Evolutionary conservation across 2,113 vertebrate genomes (phyloP).

Genomic region (Pantherophis guttatus): DNA sequence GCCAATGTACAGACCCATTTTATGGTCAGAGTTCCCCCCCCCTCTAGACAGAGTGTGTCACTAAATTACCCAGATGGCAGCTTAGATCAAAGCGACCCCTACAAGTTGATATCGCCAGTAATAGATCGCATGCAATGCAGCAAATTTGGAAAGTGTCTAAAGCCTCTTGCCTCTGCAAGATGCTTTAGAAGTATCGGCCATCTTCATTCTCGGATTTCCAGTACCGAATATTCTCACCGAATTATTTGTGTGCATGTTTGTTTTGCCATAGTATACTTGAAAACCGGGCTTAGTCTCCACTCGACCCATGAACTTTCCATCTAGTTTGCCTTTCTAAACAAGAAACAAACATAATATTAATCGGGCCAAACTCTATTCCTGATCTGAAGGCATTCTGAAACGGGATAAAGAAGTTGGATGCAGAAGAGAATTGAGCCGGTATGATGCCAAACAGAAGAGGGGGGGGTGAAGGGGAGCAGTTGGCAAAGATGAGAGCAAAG

Average conservation of each 20-base stretch:
- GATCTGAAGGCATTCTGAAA: constrained; percentile 18
- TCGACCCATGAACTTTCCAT: background rate
- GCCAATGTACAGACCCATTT: background rate
- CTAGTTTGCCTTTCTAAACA: background rate
- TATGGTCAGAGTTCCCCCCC: background rate
- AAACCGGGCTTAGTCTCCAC: background rate
- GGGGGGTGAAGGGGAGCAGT: background rate
- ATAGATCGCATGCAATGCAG: background rate
- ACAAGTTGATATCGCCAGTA: background rate
- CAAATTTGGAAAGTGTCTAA: background rate
- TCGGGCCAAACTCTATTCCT: constrained; percentile 1
- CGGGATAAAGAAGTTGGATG: background rate
- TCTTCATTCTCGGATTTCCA: background rate
- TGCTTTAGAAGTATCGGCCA: background rate
- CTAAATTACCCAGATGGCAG: background rate
- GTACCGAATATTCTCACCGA: background rate
- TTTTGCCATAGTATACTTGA: constrained; percentile 20
- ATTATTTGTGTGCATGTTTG: background rate
- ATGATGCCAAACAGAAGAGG: background rate
- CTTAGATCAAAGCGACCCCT: background rate
- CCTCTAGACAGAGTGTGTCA: background rate
- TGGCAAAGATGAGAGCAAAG: background rate
- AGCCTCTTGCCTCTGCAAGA: background rate
- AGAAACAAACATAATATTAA: background rate
- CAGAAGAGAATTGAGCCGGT: background rate